Evolutionary conservation across 2,797 vertebrate species (phyloP), one percentile per base, ranked within the genome.

Genomic region (Dallia pectoralis): DNA sequence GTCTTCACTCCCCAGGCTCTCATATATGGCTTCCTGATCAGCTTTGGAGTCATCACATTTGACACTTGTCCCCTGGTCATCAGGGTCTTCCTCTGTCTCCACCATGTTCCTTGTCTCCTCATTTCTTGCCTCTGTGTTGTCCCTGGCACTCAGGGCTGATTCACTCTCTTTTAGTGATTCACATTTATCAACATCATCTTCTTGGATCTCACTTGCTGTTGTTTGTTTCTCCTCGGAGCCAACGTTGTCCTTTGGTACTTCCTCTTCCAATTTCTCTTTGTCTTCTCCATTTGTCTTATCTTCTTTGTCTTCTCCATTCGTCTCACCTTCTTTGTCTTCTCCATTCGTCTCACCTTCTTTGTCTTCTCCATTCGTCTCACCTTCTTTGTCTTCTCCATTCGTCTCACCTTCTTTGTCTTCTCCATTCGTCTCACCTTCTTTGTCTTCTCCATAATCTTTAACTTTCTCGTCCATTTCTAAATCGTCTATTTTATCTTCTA

Each of bases 401-500:
- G 61, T 48, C 25, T 62, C 14, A 6, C 73, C 67, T 76, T n/a
- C 48, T 83, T 73, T 32, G 16, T 33, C 19, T 80, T 15, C 36
- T 69, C 27, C 63, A 7, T 30, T 30, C 53, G 71, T 61, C 67
- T 29, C 27, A 53, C n/a, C 9, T 67, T 59, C 25, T 4, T 27
- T 25, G n/a, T 25, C 64, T 53, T 73, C 56, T 61, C 82, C 72
- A 44, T 44, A 1, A 8, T 2, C 40, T 8, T 44, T 9, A 44
- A 8, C 40, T 44, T 4, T n/a, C n/a, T n/a, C n/a, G n/a, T n/a
- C n/a, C n/a, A n/a, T n/a, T n/a, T n/a, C n/a, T n/a, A n/a, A 47
- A 27, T 83, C 0, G 22, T 80, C 78, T 66, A 30, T 8, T 77
- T 70, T 73, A 22, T 64, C 73, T 72, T 47, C 19, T 62, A 84